Percentiles rank a stretch among this genome's conserved stretches.
Conservation (phyloP, 2,888 invertebrate species). For the Agonopterix subpropinquella region DNA sequence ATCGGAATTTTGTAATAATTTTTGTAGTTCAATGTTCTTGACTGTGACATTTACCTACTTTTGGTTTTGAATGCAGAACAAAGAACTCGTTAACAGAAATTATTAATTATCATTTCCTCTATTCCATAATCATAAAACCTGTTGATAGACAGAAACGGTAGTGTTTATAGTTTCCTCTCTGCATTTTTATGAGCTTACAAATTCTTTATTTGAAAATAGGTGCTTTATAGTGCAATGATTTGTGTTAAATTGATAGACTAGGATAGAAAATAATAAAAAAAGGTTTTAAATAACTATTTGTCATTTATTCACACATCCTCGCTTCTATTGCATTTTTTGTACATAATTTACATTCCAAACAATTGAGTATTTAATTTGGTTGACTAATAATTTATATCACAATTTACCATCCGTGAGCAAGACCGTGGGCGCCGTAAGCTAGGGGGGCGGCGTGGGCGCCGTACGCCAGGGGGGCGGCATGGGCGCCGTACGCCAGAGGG, state of each 20-base stretch:
- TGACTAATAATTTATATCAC: conserved; percentile 53
- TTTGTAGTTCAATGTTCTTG: conserved; percentile 9
- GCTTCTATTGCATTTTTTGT: conserved; percentile 53
- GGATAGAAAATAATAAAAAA: not conserved
- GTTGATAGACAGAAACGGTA: too few species aligned
- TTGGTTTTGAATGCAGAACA: conserved; percentile 1
- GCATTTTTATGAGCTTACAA: not conserved
- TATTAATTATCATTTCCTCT: too few species aligned
- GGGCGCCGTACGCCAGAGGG: conserved; percentile 31
- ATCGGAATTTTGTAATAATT: not conserved
- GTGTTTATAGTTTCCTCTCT: conserved; percentile 2
- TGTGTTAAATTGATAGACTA: not conserved
- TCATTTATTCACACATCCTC: conserved; percentile 73
- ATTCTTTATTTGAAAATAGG: not conserved
- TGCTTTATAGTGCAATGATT: not conserved
- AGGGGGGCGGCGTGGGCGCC: conserved; percentile 32
- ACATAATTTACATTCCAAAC: conserved; percentile 60
- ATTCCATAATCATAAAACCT: too few species aligned
- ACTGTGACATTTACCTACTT: conserved; percentile 9
- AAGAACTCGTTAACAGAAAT: conserved; percentile 2
- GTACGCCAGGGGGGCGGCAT: conserved; percentile 32
- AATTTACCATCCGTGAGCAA: conserved; percentile 63
- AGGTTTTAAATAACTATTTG: conserved; percentile 7
- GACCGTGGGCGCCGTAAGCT: conserved; percentile 26
- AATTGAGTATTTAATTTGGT: conserved; percentile 64